Conservation (phyloP, 2,797 vertebrate species). For the Peromyscus melanophrys region DNA sequence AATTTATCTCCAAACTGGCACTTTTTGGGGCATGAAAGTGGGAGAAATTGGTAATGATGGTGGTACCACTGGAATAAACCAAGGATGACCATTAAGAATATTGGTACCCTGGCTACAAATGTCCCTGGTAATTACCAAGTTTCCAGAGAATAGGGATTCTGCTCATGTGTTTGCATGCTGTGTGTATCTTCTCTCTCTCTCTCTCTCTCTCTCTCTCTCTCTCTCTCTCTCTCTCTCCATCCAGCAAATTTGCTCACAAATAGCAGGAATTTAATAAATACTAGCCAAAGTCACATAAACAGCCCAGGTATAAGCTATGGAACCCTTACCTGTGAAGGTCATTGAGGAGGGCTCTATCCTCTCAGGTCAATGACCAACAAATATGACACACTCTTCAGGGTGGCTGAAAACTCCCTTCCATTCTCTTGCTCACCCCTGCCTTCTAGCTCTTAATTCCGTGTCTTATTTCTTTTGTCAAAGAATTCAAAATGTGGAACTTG, state of each 20-base stretch:
- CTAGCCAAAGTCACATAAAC: neutral
- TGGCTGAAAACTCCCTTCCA: neutral
- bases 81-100: neutral
- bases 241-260: conserved; percentile 38
- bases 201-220: neutral
- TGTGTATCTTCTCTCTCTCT: neutral
- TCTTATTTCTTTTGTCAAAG: conserved; percentile 40
- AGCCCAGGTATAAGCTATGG: neutral
- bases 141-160: neutral
- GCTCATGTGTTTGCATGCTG: neutral
- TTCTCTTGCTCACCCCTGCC: neutral
- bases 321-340: neutral
- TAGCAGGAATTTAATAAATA: neutral
- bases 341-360: neutral
- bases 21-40: neutral
- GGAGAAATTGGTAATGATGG: neutral
- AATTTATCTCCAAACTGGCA: conserved; percentile 4
- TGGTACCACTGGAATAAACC: neutral
- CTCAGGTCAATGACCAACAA: neutral
- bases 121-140: neutral
- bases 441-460: neutral
- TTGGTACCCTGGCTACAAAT: neutral
- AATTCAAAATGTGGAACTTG: conserved; percentile 14
- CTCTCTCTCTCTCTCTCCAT: neutral
- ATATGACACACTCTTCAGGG: neutral